phyloP scores from a whole-genome alignment of 1,140 invertebrate genomes.

The Brachionus sp. region DNA sequence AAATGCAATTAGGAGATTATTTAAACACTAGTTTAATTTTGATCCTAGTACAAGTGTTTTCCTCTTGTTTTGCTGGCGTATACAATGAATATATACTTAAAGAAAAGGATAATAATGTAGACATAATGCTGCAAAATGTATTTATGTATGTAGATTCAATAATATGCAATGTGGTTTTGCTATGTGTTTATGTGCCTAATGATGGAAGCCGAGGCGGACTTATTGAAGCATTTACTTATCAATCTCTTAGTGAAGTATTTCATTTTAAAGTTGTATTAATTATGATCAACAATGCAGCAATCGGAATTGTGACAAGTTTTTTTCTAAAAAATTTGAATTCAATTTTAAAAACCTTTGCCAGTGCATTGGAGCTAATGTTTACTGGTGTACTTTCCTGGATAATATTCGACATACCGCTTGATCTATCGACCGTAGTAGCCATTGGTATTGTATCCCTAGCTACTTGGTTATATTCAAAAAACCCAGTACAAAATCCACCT shows the following conservation, averaged over 20 bases:
- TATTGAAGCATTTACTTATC: background rate
- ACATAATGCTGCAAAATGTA: slow-evolving; percentile 88
- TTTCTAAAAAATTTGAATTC: slow-evolving; percentile 89
- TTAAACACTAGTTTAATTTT: slow-evolving; percentile 46
- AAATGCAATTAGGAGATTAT: background rate
- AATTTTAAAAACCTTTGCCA: slow-evolving; percentile 91
- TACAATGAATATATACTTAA: slow-evolving; percentile 94
- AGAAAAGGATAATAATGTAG: slow-evolving; percentile 69
- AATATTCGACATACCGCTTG: slow-evolving; percentile 80
- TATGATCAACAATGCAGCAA: slow-evolving; percentile 80
- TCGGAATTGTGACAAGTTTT: slow-evolving; percentile 88
- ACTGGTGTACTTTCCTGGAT: slow-evolving; percentile 83
- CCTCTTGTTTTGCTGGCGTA: slow-evolving; percentile 87
- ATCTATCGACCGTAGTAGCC: slow-evolving; percentile 74
- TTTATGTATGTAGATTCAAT: slow-evolving; percentile 95
- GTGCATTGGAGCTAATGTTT: slow-evolving; percentile 83
- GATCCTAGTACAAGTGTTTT: slow-evolving; percentile 73
- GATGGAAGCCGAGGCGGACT: slow-evolving; percentile 51
- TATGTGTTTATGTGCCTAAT: slow-evolving; percentile 62
- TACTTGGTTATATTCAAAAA: slow-evolving; percentile 70
- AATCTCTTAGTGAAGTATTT: slow-evolving; percentile 57
- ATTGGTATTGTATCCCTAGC: slow-evolving; percentile 78
- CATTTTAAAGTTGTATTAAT: slow-evolving; percentile 64
- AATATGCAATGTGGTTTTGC: slow-evolving; percentile 73
- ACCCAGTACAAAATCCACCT: slow-evolving; percentile 21